Evolutionary conservation across 1,140 invertebrate genomes (phyloP), one percentile per base, ranked within the genome.

Genomic region (Micrasema minimum): DNA sequence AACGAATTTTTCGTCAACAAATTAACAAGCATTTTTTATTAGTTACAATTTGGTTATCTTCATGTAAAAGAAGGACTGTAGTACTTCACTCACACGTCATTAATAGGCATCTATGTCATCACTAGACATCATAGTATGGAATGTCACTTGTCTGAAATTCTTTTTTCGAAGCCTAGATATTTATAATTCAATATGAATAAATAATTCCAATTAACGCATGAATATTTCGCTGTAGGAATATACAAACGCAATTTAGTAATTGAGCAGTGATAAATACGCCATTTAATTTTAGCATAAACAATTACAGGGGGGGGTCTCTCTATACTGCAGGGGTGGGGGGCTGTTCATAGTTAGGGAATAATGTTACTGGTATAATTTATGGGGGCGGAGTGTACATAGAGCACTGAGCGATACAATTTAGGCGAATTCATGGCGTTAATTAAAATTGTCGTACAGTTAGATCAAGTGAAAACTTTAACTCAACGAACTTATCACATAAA

Each of bases 341-440:
- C 12, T 31, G n/a, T 35, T n/a, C 55, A 59, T 59, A 59, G 55
- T 41, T 35, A 59, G n/a, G 16, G 55, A 59, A 59, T 59, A 43
- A 59, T 59, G 55, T 41, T 41, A 31, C 23, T 20, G 16, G 14
- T n/a, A 41, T 59, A 59, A 59, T 59, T 59, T 59, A 59, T 59
- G 37, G 55, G 18, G 37, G 55, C n/a, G 22, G 35, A 59, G 18
- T 64, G 41, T 64, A 46, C 23, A 64, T 23, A 64, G 23, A 16
- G 20, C 57, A 20, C 59, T 70, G 46, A 70, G 59, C 48, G 68
- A 62, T 64, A 65, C 59, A 70, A 70, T 70, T 70, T 70, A 38
- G 61, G 45, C 43, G 26, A 51, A 64, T 64, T 70, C 59, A 70
- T 61, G 48, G 57, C 61, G 68, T 64, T 70, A 70, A 70, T 70